Conservation (phyloP, 2,797 vertebrate species). For the Poliocrania exsul region DNA sequence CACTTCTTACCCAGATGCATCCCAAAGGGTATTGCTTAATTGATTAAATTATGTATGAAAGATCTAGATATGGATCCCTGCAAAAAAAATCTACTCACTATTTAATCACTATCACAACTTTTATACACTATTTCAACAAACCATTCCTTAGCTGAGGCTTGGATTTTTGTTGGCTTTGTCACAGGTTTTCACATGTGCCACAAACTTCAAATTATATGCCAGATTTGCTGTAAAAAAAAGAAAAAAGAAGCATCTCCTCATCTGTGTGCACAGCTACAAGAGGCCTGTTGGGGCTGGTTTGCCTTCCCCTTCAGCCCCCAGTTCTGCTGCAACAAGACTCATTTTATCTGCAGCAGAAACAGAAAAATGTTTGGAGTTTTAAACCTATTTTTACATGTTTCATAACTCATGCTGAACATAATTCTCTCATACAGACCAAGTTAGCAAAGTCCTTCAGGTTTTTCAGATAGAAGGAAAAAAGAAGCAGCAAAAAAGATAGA, state of each 20-base stretch:
- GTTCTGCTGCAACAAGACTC: background rate
- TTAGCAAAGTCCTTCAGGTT: background rate
- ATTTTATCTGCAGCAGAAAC: background rate
- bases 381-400: background rate
- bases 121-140: background rate
- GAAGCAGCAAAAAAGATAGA: background rate
- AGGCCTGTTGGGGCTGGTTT: background rate
- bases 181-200: background rate
- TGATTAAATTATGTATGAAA: background rate
- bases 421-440: background rate
- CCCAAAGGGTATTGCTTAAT: background rate
- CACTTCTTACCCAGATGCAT: background rate
- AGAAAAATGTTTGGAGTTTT: background rate
- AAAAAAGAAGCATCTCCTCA: background rate
- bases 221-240: background rate
- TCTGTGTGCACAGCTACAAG: background rate
- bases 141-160: background rate
- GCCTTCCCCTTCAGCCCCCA: background rate
- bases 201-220: background rate
- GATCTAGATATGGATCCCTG: background rate
- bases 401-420: background rate
- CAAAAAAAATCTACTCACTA: background rate
- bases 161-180: background rate
- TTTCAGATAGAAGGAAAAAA: constrained; percentile 20
- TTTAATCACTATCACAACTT: background rate